Conservation (phyloP, 2,113 vertebrate species). For the Mesocricetus auratus region DNA sequence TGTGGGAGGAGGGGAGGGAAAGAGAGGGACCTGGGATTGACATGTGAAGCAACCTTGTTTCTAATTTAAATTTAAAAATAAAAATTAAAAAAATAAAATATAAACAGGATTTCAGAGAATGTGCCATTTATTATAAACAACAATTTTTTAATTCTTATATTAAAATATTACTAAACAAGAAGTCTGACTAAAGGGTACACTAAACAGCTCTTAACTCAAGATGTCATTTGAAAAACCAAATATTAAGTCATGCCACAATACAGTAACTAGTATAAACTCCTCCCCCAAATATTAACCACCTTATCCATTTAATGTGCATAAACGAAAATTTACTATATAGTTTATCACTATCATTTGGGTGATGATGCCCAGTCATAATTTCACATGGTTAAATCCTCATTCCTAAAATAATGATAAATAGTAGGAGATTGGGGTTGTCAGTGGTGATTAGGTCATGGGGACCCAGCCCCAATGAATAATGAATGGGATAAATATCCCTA, state of each 20-base stretch:
- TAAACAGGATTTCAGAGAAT: slow-evolving; percentile 25
- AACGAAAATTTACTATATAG: background rate
- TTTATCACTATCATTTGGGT: background rate
- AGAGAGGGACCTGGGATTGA: no score
- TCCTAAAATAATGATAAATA: background rate
- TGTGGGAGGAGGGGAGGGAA: no score
- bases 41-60: no score
- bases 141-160: background rate
- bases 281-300: background rate
- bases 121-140: background rate
- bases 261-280: background rate
- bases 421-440: background rate
- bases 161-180: slow-evolving; percentile 33
- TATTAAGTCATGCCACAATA: background rate
- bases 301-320: background rate
- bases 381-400: background rate
- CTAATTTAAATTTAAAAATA: no score
- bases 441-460: background rate
- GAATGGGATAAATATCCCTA: background rate
- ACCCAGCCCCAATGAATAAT: background rate
- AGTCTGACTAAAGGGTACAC: background rate
- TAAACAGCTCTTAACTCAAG: background rate
- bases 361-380: background rate
- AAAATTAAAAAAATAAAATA: no score
- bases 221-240: background rate